Base-by-base conservation (phyloP, 2,113 vertebrate genomes). In the Oceanites oceanicus region DNA sequence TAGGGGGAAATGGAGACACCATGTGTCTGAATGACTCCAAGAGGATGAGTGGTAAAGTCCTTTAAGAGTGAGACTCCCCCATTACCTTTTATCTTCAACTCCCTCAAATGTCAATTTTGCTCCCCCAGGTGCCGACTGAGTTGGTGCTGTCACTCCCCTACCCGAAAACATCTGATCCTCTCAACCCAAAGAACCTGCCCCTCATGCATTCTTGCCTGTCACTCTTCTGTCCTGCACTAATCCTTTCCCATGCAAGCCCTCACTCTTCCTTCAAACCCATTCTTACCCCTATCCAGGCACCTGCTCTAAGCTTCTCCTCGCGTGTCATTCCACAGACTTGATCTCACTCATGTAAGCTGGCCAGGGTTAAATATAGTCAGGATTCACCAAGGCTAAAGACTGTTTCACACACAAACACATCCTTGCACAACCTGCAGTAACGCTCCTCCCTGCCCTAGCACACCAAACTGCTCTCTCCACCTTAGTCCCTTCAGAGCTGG, bases 361-460 rank as follows among this genome's bases (percentile, higher is more conserved):
- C 45, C 66, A 56, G 70, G 56, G 86, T 76, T 94, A 96, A 97
- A 92, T 49, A 86, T 71, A 95, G 63, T 12, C 55, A 32, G 63
- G 83, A 86, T 73, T 55, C 75, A 73, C 56, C 38, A 25, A 40
- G 86, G 79, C 86, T 84, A 61, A 73, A 26, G 56, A n/a, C 45
- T 8, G 49, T 49, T 42, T 49, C 83, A 58, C 11, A 27, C 6
- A 68, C 83, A 44, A 83, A 78, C 22, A 10, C 27, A 27, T 27
- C 66, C 61, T 34, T 36, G 65, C 23, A 34, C 58, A 76, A 18
- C 38, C 83, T 7, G 4, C 53, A 58, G 61, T 42, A 58, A 25
- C 3, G 25, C 14, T 78, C 42, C 55, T 92, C 66, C 52, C 36
- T 47, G 73, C 42, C 38, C 52, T 0, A 10, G 29, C 34, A 30